Conservation (phyloP, 2,113 vertebrate genomes). For the Ageneiosus marmoratus region DNA sequence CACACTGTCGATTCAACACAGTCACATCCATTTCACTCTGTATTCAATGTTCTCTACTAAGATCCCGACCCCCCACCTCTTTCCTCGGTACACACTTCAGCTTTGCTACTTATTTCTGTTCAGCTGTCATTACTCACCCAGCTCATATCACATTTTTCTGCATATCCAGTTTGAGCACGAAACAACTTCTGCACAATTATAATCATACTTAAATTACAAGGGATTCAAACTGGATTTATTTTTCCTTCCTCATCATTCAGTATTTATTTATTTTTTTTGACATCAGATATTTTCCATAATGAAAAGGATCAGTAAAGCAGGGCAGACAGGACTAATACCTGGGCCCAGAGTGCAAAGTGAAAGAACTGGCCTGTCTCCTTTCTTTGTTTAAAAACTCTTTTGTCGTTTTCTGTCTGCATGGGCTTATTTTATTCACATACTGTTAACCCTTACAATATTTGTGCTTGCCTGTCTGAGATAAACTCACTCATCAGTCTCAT, state of each 20-base stretch:
- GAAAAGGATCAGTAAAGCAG: background rate
- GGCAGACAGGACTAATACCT: background rate
- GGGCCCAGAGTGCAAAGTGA: background rate
- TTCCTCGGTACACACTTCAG: background rate
- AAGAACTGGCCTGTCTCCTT: background rate
- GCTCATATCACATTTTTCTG: background rate
- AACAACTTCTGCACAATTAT: background rate
- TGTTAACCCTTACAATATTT: background rate
- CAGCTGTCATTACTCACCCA: background rate
- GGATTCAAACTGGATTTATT: background rate
- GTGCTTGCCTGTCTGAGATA: background rate
- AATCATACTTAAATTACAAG: background rate
- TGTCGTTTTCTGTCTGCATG: background rate
- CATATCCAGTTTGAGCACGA: background rate
- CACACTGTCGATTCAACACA: slow-evolving; percentile 6
- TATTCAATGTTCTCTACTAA: background rate
- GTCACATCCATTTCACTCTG: background rate
- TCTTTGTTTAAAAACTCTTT: background rate
- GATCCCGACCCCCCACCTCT: background rate
- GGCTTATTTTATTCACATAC: too few species aligned
- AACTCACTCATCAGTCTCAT: background rate
- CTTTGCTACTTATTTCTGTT: background rate
- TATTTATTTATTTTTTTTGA: background rate
- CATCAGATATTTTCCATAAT: background rate
- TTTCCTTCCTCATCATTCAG: background rate